Evolutionary conservation across 2,797 vertebrate genomes (phyloP), one percentile per base, ranked within the genome.

Genomic region (Bovichtus variegatus): DNA sequence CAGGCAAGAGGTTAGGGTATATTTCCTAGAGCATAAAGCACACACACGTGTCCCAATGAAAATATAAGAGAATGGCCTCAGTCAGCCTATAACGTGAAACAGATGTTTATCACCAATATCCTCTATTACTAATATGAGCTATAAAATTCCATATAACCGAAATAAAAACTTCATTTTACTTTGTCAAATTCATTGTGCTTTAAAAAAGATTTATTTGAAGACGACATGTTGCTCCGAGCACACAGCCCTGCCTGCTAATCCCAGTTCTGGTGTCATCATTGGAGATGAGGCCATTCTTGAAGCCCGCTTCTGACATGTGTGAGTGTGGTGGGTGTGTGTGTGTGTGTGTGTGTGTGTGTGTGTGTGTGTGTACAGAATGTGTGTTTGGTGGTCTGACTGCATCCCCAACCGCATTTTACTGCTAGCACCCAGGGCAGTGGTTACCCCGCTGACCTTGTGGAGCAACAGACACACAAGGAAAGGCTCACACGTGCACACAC

Each of bases 361-460:
- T 75, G 58, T 77, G 66, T 43, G 61, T 80, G 44, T 69, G 10
- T 44, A 34, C 34, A 55, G 60, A 60, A 12, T 73, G 78, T 76
- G 78, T 75, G 58, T 77, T 66, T 43, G 61, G 69, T 27, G 79
- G 69, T 62, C 41, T 46, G 59, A 62, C 59, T 62, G 60, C 43
- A 63, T 63, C 60, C 43, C 43, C 25, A 44, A 82, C 88, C 65
- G 11, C 78, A 84, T 89, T 91, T 82, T 75, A 83, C 73, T 90
- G 72, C 74, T 91, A 86, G 84, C 85, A 73, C 82, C 78, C 76
- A 90, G 61, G 53, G 88, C 74, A 86, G 91, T 86, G 89, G 89
- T 92, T 91, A 89, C 88, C 82, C 90, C 71, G 76, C 84, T 91
- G 90, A 93, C 87, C 92, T 89, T 87, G 74, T 79, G 84, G 81